Conservation (phyloP, 2,888 invertebrate genomes). For the Andrena fulva region DNA sequence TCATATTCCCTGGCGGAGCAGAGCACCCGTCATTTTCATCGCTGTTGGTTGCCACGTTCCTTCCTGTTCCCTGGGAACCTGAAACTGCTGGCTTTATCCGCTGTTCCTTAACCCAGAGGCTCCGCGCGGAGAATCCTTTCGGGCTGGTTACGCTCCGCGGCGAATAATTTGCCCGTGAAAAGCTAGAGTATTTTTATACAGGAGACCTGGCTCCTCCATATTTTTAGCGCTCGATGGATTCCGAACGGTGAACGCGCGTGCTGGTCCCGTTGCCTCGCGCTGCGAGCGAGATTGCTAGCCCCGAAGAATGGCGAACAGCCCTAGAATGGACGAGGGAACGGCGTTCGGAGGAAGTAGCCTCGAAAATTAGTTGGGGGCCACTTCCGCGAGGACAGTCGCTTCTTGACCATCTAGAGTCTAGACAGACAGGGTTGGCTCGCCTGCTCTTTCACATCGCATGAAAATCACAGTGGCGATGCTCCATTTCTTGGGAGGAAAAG, state of each 20-base stretch:
- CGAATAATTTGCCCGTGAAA: conserved; percentile 15
- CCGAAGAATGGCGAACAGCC: neutral
- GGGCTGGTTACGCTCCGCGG: conserved; percentile 21
- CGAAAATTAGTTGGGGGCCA: conserved; percentile 23
- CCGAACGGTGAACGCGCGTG: conserved; percentile 14
- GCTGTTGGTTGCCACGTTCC: no score
- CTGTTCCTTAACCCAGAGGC: neutral
- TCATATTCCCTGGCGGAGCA: no score
- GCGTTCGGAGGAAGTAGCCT: conserved; percentile 6
- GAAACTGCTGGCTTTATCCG: neutral
- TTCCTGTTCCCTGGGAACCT: no score
- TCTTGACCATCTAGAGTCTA: neutral
- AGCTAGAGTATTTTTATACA: conserved; percentile 44
- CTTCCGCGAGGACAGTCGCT: neutral
- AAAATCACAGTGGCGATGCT: no score
- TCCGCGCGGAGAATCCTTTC: conserved; percentile 10
- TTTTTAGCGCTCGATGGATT: neutral
- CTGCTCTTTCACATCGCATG: neutral
- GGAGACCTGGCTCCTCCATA: conserved; percentile 3
- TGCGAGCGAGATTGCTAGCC: conserved; percentile 18
- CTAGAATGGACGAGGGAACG: conserved; percentile 1
- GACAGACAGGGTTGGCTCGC: neutral
- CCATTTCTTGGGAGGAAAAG: neutral
- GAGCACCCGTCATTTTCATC: no score
- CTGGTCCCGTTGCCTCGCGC: conserved; percentile 15